Percentiles rank a stretch among this genome's conserved stretches.
These are phyloP conservation scores for Agelaius phoeniceus DNA, from an alignment of 2,113 vertebrate species.

Conservation along the genomic window DNA sequence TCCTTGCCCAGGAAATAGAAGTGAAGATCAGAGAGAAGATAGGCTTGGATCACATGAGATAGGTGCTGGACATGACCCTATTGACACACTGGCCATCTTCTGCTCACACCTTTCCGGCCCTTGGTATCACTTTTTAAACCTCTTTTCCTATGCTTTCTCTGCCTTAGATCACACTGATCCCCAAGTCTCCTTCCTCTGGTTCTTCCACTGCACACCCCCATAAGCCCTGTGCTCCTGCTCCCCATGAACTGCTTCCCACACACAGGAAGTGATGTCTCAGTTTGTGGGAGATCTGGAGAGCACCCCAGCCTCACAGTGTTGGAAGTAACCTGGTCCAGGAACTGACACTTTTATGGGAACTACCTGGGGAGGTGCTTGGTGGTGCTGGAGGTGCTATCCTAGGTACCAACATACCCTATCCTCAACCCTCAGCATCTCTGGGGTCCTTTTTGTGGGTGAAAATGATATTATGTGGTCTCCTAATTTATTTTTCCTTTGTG, in stretches of 20 bases:
- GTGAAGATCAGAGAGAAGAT: background rate
- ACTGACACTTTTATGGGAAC: rapidly evolving
- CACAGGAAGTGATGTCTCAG: too few relatives aligned
- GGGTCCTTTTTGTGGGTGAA: rapidly evolving
- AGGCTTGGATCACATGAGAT: rapidly evolving
- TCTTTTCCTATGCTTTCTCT: background rate
- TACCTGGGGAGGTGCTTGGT: rapidly evolving
- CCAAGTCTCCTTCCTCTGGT: background rate
- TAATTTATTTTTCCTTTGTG: background rate
- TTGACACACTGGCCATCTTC: rapidly evolving
- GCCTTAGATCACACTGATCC: background rate
- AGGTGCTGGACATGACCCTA: rapidly evolving
- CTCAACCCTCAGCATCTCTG: rapidly evolving
- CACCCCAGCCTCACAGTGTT: rapidly evolving
- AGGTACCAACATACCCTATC: rapidly evolving
- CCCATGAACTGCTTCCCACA: rapidly evolving
- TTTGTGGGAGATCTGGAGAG: background rate
- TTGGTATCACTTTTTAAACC: background rate
- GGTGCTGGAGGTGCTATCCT: rapidly evolving
- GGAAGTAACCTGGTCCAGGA: rapidly evolving
- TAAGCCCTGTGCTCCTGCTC: background rate
- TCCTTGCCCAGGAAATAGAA: background rate
- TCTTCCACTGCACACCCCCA: background rate
- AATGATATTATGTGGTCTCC: background rate
- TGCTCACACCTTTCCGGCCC: rapidly evolving